These are phyloP conservation scores for Cephalopachus bancanus DNA, from an alignment of 2,797 vertebrate species.

Conservation along the genomic window DNA sequence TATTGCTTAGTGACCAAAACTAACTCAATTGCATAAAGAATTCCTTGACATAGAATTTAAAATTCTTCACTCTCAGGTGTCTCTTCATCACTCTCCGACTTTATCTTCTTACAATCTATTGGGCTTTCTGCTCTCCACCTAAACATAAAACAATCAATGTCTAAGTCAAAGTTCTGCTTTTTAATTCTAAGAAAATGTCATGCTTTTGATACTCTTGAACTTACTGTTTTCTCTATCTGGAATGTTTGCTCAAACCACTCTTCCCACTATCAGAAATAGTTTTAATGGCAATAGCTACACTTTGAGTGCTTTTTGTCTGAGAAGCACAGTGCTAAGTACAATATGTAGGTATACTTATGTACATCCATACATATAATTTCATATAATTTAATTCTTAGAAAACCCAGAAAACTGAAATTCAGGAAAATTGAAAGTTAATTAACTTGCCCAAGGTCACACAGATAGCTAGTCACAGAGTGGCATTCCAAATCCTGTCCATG, in stretches of 20 bases:
- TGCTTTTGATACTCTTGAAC: background rate
- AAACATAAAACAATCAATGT: background rate
- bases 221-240: background rate
- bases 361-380: background rate
- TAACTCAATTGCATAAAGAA: background rate
- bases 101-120: background rate
- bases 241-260: background rate
- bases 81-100: background rate
- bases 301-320: background rate
- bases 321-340: background rate
- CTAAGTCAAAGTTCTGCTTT: background rate
- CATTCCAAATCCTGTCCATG: background rate
- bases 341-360: background rate
- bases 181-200: background rate
- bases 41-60: background rate
- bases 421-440: slow-evolving; percentile 40
- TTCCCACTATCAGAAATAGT: background rate
- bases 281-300: background rate
- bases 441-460: slow-evolving; percentile 55
- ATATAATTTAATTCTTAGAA: slow-evolving; percentile 48
- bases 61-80: background rate
- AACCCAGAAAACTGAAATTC: slow-evolving; percentile 26
- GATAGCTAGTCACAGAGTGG: background rate
- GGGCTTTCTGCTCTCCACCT: background rate
- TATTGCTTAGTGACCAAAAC: background rate